Base-by-base conservation (phyloP, 1,140 invertebrate species). In the Rhagoletis zephyria region DNA sequence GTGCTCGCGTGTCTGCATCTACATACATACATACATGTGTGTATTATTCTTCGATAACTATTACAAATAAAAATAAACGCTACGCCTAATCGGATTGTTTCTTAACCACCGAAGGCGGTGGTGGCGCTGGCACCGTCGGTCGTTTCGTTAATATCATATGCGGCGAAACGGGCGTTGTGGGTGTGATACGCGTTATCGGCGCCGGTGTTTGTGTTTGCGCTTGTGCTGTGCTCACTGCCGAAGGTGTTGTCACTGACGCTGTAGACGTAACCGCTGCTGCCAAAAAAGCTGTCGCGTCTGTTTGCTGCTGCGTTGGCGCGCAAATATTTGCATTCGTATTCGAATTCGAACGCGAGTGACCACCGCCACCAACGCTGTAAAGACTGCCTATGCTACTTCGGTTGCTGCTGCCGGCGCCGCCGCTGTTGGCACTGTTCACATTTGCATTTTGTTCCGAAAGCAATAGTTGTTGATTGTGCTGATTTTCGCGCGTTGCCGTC, bases 71-170 rank as follows among this genome's bases (percentile, higher is more conserved):
- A 81, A 81, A 51, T 81, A 48, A 81, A 81, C 10, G 74, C 16
- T 14, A 4, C 51, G n/a, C 85, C 87, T 87, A 88, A 56, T 88
- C 88, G 14, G 60, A 30, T 61, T 67, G 88, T 64, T 88, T 88
- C 51, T 88, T 88, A 56, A 87, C 64, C 64, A 85, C 30, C 48
- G 81, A 42, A 51, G 91, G 91, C 59, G 91, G 91, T 40, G 91
- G 91, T 59, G 91, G 91, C 88, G 91, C 91, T 88, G 91, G 91
- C 88, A 92, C 91, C 86, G 91, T 92, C 86, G 91, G 91, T 88
- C 91, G 89, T 88, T 92, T 92, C 87, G 90, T 92, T 65, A 92
- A 89, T 88, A 92, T 91, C 88, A 91, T 92, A 87, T 90, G 91
- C 16, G 91, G 91, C 59, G 91, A 92, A 85, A 92, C 90, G 48